These are phyloP conservation scores for Eudasyphora cyanicolor DNA, from an alignment of 2,888 invertebrate genomes.

Conservation along the genomic window DNA sequence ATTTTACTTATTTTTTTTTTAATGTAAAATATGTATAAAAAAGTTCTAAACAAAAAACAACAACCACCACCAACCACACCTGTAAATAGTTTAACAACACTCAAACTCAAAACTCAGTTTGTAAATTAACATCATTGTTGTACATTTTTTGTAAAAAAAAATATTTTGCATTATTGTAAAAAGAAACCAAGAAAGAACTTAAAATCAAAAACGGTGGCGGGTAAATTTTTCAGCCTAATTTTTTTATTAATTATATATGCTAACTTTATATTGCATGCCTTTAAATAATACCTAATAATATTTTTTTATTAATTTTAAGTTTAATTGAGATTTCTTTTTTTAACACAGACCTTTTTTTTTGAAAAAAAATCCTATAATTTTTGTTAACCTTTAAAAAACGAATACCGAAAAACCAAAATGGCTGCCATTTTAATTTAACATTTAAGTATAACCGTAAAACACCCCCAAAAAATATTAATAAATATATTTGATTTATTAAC, in stretches of 20 bases:
- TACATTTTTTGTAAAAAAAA: conserved; percentile 41
- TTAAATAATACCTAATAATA: conserved; percentile 24
- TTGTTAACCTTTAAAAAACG: conserved; percentile 51
- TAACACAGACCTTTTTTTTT: conserved; percentile 37
- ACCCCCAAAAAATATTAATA: conserved; percentile 53
- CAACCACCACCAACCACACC: conserved; percentile 40
- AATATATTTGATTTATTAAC: conserved; percentile 65
- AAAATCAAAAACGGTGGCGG: conserved; percentile 68
- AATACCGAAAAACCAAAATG: conserved; percentile 53
- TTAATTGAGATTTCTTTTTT: conserved; percentile 30
- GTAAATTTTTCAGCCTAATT: conserved; percentile 19
- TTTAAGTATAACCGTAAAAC: conserved; percentile 61
- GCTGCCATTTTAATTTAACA: conserved; percentile 66
- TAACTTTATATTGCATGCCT: conserved; percentile 54
- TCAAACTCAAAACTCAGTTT: conserved; percentile 45
- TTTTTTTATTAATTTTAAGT: conserved; percentile 51
- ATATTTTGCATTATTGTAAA: conserved; percentile 40
- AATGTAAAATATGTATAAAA: conserved; percentile 30
- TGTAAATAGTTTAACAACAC: conserved; percentile 64
- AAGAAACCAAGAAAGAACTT: conserved; percentile 18
- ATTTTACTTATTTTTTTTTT: conserved; percentile 64
- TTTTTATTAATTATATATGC: conserved; percentile 6
- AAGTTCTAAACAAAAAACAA: conserved; percentile 19
- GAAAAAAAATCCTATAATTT: conserved; percentile 20
- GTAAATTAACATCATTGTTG: conserved; percentile 65